These are phyloP conservation scores for Panthera uncia DNA, from an alignment of 2,113 vertebrate species.

Conservation along the genomic window DNA sequence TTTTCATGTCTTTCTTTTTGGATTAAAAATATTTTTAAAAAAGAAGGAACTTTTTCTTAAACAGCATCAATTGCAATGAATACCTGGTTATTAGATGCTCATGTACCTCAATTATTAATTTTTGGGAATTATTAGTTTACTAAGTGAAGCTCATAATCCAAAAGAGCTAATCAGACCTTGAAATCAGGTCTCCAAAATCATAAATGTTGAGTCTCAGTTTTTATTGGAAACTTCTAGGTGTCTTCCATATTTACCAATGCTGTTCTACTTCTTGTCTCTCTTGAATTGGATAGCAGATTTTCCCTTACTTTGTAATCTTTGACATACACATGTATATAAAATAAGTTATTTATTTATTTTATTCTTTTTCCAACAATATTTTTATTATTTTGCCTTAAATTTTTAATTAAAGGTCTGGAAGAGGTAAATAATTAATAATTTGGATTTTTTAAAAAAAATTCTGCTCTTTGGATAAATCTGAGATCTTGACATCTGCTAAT, in stretches of 20 bases:
- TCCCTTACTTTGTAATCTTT: background rate
- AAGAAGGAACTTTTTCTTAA: background rate
- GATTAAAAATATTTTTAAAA: background rate
- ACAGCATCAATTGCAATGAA: background rate
- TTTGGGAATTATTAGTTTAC: slow-evolving; percentile 27
- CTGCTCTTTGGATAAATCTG: background rate
- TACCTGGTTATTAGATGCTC: background rate
- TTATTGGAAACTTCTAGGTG: background rate
- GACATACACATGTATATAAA: background rate
- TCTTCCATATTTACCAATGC: background rate
- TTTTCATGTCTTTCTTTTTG: background rate
- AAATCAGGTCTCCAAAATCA: background rate
- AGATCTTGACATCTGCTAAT: background rate
- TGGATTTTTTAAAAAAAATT: background rate
- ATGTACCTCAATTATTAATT: background rate
- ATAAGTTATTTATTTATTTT: background rate
- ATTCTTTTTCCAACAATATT: background rate
- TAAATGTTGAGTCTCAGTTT: background rate
- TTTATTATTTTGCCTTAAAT: slow-evolving; percentile 32
- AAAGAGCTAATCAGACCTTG: slow-evolving; percentile 34
- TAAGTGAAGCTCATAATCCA: background rate
- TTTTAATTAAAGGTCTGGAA: background rate
- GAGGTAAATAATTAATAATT: background rate
- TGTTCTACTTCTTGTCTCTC: background rate
- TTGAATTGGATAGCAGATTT: background rate